phyloP scores from a whole-genome alignment of 1,140 invertebrate genomes.

The Globodera rostochiensis region DNA sequence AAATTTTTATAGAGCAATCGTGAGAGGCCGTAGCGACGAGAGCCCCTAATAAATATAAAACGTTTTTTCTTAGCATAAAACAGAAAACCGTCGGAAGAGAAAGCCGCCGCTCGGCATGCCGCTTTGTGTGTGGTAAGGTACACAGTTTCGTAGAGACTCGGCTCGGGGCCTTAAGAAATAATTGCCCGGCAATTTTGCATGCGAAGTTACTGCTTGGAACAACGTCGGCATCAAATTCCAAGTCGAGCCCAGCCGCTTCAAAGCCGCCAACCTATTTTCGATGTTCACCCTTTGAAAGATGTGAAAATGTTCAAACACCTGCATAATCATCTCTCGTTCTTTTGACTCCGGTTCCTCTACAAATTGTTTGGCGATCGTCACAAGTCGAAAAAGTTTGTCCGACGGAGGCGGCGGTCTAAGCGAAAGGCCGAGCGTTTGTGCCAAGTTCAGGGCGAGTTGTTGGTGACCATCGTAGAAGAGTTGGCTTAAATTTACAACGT shows the following conservation, averaged over 20 bases:
- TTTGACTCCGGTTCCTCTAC: slow-evolving; percentile 72
- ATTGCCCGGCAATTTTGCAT: slow-evolving; percentile 69
- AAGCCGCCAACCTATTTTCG: slow-evolving; percentile 50
- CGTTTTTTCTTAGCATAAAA: neutral
- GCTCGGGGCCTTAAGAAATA: slow-evolving; percentile 27
- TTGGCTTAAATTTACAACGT: slow-evolving; percentile 71
- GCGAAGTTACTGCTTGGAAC: slow-evolving; percentile 79
- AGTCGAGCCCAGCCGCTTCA: slow-evolving; percentile 73
- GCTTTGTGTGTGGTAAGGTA: slow-evolving; percentile 98
- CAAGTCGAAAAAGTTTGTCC: slow-evolving; percentile 82
- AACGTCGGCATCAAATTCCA: slow-evolving; percentile 91
- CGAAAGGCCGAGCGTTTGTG: slow-evolving; percentile 73
- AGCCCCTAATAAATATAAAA: slow-evolving; percentile 71
- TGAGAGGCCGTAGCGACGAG: slow-evolving; percentile 96
- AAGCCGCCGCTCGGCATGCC: slow-evolving; percentile 88
- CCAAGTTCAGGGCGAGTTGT: slow-evolving; percentile 80
- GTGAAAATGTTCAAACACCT: neutral
- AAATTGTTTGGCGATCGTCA: slow-evolving; percentile 81
- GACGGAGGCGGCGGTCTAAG: slow-evolving; percentile 91
- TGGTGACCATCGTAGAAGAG: slow-evolving; percentile 83
- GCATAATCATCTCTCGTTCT: slow-evolving; percentile 45
- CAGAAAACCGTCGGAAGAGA: slow-evolving; percentile 80
- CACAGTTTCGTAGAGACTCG: slow-evolving; percentile 86
- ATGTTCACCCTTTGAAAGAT: slow-evolving; percentile 35
- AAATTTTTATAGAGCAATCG: slow-evolving; percentile 95